Evolutionary conservation across 2,113 vertebrate genomes (phyloP), one percentile per base, ranked within the genome.

Genomic region (Menidia beryllina): DNA sequence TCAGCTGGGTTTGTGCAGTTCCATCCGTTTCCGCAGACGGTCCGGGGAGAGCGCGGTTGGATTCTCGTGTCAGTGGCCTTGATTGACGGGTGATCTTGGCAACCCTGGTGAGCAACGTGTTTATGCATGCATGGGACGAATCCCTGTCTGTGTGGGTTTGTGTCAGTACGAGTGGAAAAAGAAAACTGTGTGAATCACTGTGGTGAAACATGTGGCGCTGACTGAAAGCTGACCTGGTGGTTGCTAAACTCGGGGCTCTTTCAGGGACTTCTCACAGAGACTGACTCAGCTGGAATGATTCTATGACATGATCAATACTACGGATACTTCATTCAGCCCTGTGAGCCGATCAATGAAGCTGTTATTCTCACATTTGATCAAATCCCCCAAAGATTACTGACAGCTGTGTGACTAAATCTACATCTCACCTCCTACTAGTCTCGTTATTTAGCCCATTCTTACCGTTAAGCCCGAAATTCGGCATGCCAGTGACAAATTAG

Each of bases 71-170:
- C 51, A 27, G 67, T 4, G 23, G 25, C 57, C 6, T 26, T 86
- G 79, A 88, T 53, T 90, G 85, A 86, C 86, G 77, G 85, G 49
- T 60, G 70, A 65, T 70, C 54, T 71, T 43, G 54, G 84, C 82
- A 79, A 60, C 59, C 57, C 47, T 71, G 43, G 68, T 72, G 55
- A 66, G 72, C 63, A 23, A 23, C 38, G 62, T 88, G 80, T 70
- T 89, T 85, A 82, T 83, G 79, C 63, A 83, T 91, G 80, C 82
- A 75, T 75, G 67, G 67, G 62, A 66, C 82, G 79, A 81, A 65
- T 82, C 56, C 76, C 52, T 25, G 53, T 82, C 55, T 84, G 76
- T 81, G 87, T 84, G 87, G 66, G 75, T 65, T 72, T 79, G 56
- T 64, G 45, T 71, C 24, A 15, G 70, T 73, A 26, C 67, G 77